These are phyloP conservation scores for Zoanthus sansibaricus DNA, from an alignment of 92 coral and sea anemone species.

Conservation along the genomic window DNA sequence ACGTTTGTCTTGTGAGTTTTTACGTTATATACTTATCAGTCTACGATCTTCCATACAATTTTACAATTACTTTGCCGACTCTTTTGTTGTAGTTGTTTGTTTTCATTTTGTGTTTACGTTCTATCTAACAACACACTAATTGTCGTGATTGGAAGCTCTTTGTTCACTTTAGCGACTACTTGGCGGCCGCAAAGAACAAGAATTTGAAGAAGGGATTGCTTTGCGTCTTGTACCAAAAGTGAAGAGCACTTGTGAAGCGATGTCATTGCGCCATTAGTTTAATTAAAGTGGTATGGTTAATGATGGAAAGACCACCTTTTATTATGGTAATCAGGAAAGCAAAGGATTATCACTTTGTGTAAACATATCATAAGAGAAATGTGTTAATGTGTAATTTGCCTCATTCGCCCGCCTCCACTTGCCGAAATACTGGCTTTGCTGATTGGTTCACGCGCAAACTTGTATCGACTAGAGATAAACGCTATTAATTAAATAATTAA, in stretches of 20 bases:
- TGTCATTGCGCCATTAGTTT: constrained; percentile 73
- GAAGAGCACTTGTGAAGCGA: constrained; percentile 10
- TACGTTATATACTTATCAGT: constrained; percentile 74
- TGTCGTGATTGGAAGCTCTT: constrained; percentile 50
- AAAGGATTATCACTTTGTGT: constrained; percentile 63
- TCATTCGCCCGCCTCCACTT: constrained; percentile 67
- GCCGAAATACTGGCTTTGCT: constrained; percentile 56
- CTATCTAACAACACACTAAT: constrained; percentile 73
- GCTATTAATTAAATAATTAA: constrained; percentile 99
- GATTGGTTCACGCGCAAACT: constrained; percentile 78
- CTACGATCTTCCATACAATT: constrained; percentile 75
- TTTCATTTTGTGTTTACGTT: constrained; percentile 73
- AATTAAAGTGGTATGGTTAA: constrained; percentile 80
- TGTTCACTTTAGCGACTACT: constrained; percentile 1
- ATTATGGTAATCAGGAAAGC: constrained; percentile 66
- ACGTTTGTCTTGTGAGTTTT: constrained; percentile 58
- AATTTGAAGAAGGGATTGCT: background rate
- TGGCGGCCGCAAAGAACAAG: background rate
- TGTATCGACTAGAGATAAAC: constrained; percentile 97
- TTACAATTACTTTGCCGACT: constrained; percentile 77
- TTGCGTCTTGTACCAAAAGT: constrained; percentile 17
- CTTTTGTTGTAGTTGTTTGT: constrained; percentile 75
- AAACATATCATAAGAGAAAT: constrained; percentile 71
- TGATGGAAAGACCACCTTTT: constrained; percentile 71
- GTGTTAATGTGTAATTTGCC: constrained; percentile 71